Evolutionary conservation across 2,888 invertebrate species (phyloP), one percentile per base, ranked within the genome.

Genomic region (Torymus auratus): DNA sequence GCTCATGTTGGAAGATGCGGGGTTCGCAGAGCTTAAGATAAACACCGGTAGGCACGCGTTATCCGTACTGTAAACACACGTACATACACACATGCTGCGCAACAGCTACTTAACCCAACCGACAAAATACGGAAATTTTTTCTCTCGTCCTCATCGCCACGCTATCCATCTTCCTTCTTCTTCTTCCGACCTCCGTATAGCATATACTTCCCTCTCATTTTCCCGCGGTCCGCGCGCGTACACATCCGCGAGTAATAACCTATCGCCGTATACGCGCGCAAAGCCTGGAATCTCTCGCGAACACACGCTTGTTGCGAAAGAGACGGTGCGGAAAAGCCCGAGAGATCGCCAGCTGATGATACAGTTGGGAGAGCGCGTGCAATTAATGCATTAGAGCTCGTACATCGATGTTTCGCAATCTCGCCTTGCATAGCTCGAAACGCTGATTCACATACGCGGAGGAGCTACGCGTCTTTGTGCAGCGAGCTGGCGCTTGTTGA

Each of bases 331-430:
- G 70, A 70, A 70, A 58, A 41, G 58, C 50, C 28, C 20, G 41
- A 41, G 41, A 41, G 41, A 41, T 41, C 41, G 41, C 41, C 7
- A 41, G 12, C 12, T 13, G 50, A 67, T 74, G 74, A 74, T 74
- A 67, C 67, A 60, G 50, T 55, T 58, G 60, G 17, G 17, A 53
- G 20, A 41, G 7, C 41, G 41, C 58, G 52, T 50, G 65, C 67
- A 67, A 75, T 75, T 67, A 75, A 60, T 55, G 58, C 67, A 75
- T 65, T 60, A 75, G n/a, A 50, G 13, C 50, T 2, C 14, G 56
- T 17, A 15, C n/a, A 2, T 2, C 64, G 72, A 58, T 75, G 60
- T 60, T 75, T 67, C 23, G 52, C 67, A 23, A 73, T 55, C 53
- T 62, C n/a, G 10, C 15, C 61, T 72, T 20, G 65, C 58, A 50